These are phyloP conservation scores for Gerris lacustris DNA, from an alignment of 2,888 invertebrate genomes.

Conservation along the genomic window DNA sequence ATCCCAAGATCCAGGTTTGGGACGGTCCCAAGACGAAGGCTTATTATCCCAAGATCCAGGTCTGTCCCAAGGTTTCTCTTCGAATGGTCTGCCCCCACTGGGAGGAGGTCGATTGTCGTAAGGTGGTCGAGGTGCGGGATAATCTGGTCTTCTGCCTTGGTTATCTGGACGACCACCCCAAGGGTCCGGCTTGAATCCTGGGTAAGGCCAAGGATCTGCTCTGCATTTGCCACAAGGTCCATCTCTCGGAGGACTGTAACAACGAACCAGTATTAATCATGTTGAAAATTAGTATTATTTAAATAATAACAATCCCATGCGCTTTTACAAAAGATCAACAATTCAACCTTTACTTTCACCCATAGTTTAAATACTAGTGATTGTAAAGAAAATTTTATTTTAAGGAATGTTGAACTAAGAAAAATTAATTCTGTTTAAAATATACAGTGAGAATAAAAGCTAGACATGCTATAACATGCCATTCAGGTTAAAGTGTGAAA, in stretches of 20 bases:
- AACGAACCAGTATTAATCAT: not conserved
- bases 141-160: constrained; percentile 1
- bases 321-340: no score
- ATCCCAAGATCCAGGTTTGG: not conserved
- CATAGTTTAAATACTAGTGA: no score
- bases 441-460: no score
- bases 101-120: not conserved
- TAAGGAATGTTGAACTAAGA: no score
- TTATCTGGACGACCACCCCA: not conserved
- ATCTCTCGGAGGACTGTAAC: not conserved
- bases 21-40: not conserved
- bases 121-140: not conserved
- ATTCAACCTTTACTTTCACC: no score
- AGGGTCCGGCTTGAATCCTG: not conserved
- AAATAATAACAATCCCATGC: no score
- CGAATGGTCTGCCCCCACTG: not conserved
- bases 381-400: no score
- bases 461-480: no score
- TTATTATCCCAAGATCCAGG: not conserved
- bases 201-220: not conserved
- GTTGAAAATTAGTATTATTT: no score
- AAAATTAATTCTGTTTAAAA: no score
- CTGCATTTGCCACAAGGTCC: not conserved
- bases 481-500: no score
- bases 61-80: not conserved